Evolutionary conservation across 2,888 invertebrate species (phyloP), one percentile per base, ranked within the genome.

Genomic region (Macroteleia sp.): DNA sequence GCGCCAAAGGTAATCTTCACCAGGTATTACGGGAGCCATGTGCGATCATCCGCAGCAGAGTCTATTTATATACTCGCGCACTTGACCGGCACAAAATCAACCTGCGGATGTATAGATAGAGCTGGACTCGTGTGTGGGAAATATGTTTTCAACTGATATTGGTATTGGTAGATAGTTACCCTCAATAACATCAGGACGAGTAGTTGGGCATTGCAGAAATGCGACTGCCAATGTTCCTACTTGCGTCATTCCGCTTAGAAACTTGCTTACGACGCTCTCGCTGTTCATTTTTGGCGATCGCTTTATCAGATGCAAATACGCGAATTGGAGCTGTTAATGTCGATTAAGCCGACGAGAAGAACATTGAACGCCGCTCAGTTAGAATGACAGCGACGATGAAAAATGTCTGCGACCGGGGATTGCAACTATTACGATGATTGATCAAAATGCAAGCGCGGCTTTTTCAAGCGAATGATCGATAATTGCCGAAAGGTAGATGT

Each of bases 41-140:
- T 71, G 78, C 69, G 69, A 64, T 64, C 70, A 64, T 76, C 59
- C 69, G 61, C 62, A 42, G 67, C 44, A n/a, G 19, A 64, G 50
- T 79, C 83, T 83, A 83, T 83, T 83, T 82, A 83, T 83, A 83
- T 77, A 82, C 79, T 61, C 39, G 46, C 12, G 48, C 46, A 56
- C 56, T 67, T 54, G 52, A 59, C 69, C 69, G 69, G 30, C 69
- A 44, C 42, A 12, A 52, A 59, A 70, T 56, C 66, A 19, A 25
- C 54, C 59, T 46, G n/a, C 22, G n/a, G 46, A 22, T 36, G 5
- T 16, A 17, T 32, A 57, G 42, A 30, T 34, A 25, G 9, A 36
- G 17, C 17, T 36, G 10, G n/a, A n/a, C n/a, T n/a, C n/a, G n/a
- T n/a, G n/a, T n/a, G n/a, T n/a, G n/a, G n/a, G n/a, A n/a, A n/a